Conservation (phyloP, 2,888 invertebrate species). For the Caenorhabditis sp. region DNA sequence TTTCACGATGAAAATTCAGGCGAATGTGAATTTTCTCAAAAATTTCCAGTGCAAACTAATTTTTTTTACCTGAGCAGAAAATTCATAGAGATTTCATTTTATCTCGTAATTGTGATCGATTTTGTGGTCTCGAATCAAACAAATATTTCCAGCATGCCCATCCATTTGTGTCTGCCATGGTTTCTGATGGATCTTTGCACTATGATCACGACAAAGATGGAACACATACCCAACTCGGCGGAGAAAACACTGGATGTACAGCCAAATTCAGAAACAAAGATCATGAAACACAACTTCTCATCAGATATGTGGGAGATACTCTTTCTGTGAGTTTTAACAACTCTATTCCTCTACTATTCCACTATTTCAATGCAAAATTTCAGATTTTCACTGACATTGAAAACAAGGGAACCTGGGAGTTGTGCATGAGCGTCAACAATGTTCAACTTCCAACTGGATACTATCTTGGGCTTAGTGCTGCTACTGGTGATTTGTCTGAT, state of each 20-base stretch:
- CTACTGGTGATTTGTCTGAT: conserved; percentile 95
- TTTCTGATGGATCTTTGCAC: conserved; percentile 91
- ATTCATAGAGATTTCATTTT: too few relatives aligned
- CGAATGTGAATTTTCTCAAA: too few relatives aligned
- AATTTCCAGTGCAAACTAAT: too few relatives aligned
- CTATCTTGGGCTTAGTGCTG: conserved; percentile 90
- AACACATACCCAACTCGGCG: conserved; percentile 91
- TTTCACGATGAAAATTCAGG: too few relatives aligned
- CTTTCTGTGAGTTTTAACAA: conserved; percentile 79
- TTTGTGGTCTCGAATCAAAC: too few relatives aligned
- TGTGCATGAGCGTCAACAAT: conserved; percentile 87
- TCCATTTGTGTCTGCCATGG: conserved; percentile 97
- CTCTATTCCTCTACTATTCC: too few relatives aligned
- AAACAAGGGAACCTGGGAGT: conserved; percentile 83
- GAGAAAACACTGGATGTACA: conserved; percentile 80
- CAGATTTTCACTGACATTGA: conserved; percentile 80
- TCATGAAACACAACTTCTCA: conserved; percentile 88
- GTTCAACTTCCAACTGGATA: conserved; percentile 93
- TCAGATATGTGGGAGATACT: conserved; percentile 87
- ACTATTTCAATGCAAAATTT: too few relatives aligned
- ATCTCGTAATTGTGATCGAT: too few relatives aligned
- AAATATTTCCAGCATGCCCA: conserved; percentile 85
- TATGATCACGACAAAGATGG: conserved; percentile 99
- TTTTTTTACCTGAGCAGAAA: too few relatives aligned
- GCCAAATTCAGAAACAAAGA: conserved; percentile 88